Percentiles rank a stretch among this genome's conserved stretches.
These are phyloP conservation scores for Coelopa pilipes DNA, from an alignment of 2,888 invertebrate species.

Conservation along the genomic window DNA sequence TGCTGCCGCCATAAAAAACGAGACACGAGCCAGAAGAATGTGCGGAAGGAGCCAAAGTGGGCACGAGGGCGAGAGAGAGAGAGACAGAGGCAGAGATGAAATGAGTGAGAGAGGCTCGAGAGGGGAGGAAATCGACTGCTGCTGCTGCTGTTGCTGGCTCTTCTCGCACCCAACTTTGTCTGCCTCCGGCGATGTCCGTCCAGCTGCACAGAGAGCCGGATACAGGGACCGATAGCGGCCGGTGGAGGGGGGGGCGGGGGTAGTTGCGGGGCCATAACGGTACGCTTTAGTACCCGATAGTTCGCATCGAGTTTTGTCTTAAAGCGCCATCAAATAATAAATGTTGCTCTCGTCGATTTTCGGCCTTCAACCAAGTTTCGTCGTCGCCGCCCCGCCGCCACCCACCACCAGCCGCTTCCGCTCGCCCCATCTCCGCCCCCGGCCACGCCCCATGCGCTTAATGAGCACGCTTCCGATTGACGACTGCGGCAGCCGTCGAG, in stretches of 20 bases:
- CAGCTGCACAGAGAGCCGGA: not conserved
- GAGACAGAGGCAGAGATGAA: not conserved
- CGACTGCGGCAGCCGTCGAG: too few species aligned
- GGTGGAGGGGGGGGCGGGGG: not conserved
- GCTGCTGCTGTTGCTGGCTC: constrained; percentile 12
- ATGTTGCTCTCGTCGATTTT: not conserved
- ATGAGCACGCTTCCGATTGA: too few species aligned
- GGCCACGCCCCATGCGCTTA: too few species aligned
- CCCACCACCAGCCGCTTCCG: not conserved
- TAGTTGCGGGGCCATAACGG: not conserved
- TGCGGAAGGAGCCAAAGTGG: not conserved
- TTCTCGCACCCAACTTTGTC: not conserved
- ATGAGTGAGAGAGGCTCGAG: not conserved
- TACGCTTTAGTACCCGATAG: not conserved
- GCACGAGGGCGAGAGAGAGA: not conserved
- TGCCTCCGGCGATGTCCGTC: not conserved
- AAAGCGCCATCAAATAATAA: constrained; percentile 9
- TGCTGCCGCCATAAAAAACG: not conserved
- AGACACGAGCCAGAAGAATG: not conserved
- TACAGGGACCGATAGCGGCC: too few species aligned
- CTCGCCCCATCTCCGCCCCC: not conserved
- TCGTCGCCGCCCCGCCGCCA: not conserved
- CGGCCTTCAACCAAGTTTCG: too few species aligned
- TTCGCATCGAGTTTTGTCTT: constrained; percentile 4
- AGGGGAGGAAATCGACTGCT: constrained; percentile 20